Evolutionary conservation across 2,113 vertebrate species (phyloP), one percentile per base, ranked within the genome.

Genomic region (Todiramphus chloris): DNA sequence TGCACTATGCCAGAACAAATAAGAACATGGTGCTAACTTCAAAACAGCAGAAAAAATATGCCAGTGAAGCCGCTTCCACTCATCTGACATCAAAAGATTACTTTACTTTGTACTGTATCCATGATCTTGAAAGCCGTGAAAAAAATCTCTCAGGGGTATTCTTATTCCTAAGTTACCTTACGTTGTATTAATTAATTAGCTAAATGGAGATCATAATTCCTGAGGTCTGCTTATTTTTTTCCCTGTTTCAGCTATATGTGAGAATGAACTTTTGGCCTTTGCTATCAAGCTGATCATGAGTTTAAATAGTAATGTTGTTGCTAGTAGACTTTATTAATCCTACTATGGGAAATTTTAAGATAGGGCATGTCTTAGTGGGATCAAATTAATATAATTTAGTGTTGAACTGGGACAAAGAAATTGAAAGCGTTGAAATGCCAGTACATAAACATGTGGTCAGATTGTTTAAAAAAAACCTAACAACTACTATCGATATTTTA

Each of bases 61-160:
- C 62, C 63, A 89, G 1, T 87, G 89, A 96, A 95, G 83, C 94
- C 82, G 83, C 83, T 95, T 97, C 77, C 44, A 87, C 80, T 93
- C 86, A 87, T 95, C 89, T 96, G 82, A 95, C 95, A 96, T 96
- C 95, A 97, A 96, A 96, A 94, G 94, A 94, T 89, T 91, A 69
- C 85, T 97, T 95, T 78, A 87, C 96, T 96, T 96, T 97, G 96
- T 96, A 94, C 92, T 96, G 83, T 96, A 94, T 96, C 92, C 94
- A 84, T 79, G 89, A 94, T 94, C 90, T 85, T 95, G 87, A 95
- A 97, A 96, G 94, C 59, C 44, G 84, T 63, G 28, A 87, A 87
- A 87, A 83, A 92, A 76, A 66, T 50, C 44, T 96, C 96, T 92
- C 91, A 46, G 66, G 92, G 64, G 58, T 87, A 82, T 96, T 95